Base-by-base conservation (phyloP, 2,888 invertebrate species). In the Rhagonycha fulva region DNA sequence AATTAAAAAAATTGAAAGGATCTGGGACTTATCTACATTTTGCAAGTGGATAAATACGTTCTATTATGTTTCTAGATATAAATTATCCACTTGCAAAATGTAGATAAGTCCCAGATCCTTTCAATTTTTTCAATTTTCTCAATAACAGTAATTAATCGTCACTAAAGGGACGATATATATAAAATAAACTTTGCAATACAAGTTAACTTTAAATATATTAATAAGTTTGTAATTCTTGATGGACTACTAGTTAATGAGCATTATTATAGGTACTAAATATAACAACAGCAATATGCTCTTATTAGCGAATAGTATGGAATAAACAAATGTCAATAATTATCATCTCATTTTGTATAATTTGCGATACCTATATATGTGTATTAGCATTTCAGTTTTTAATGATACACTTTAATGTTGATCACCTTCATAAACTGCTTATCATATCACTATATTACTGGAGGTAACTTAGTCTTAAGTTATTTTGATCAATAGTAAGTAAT, bases 351-450 rank as follows among this genome's bases (percentile, higher is more conserved):
- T 47, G n/a, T 47, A n/a, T 47, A 47, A 47, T 47, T 47, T 47
- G 47, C 47, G 47, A 47, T 47, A 47, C 47, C 47, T 47, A 47
- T 7, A 32, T 32, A 5, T 47, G 7, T 81, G 78, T 80, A 81
- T 80, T 80, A 81, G 74, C 81, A 78, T 78, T 78, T 78, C 73
- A 62, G 78, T 63, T 67, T 70, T 70, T 74, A 74, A 70, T 70
- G 74, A 69, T 70, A 69, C 14, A 12, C 7, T 32, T 63, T 30
- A 68, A 68, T 68, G 26, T 30, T 24, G 47, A 47, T n/a, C 9
- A 47, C 47, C 47, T 47, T 47, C n/a, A 47, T n/a, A 47, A 19
- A 47, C 47, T n/a, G 47, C 47, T n/a, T n/a, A 47, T 47, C 47
- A 47, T 47, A 47, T 47, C 47, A 47, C 47, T n/a, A 47, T n/a